Evolutionary conservation across 2,888 invertebrate genomes (phyloP), one percentile per base, ranked within the genome.

Genomic region (Exocentrus adspersus): DNA sequence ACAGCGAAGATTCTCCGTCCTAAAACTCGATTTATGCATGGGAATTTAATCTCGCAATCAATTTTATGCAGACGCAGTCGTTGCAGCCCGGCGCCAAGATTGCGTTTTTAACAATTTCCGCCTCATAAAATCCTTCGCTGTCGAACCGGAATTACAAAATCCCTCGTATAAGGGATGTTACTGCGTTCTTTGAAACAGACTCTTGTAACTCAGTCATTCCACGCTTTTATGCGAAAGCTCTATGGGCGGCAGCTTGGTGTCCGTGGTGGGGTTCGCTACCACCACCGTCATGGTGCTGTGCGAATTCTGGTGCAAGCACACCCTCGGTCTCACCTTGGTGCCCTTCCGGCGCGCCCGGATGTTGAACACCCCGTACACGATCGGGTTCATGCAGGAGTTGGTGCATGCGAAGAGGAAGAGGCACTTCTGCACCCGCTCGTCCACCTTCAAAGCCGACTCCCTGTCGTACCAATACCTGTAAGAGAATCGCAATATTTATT

Each of bases 351-450:
- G 80, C 78, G 87, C 86, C 16, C 91, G 84, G 71, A 93, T 92
- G 81, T 94, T 93, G 81, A 94, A 95, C 12, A 89, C 87, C 0
- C 97, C 97, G 80, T 98, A 98, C 20, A 98, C 96, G 67, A 98
- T 90, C 2, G 98, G 98, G 84, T 98, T 97, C 84, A 97, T 93
- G 80, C 97, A 96, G 2, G 97, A 97, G 83, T 98, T 98, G 32
- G 97, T 95, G 73, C 95, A 95, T 7, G 98, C 97, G 81, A 98
- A 98, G 65, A 97, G 85, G 85, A 97, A 97, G 75, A 98, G 87
- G 0, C 89, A 92, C 76, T 90, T 92, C 81, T 95, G 94, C 57
- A 97, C 86, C 57, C 92, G 87, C 9, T 89, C 90, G 80, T 94
- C 92, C 12, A 93, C 85, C 71, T 87, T 84, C 12, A 82, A 77